Evolutionary conservation across 2,888 invertebrate genomes (phyloP), one percentile per base, ranked within the genome.

Genomic region (Dynastes tityus): DNA sequence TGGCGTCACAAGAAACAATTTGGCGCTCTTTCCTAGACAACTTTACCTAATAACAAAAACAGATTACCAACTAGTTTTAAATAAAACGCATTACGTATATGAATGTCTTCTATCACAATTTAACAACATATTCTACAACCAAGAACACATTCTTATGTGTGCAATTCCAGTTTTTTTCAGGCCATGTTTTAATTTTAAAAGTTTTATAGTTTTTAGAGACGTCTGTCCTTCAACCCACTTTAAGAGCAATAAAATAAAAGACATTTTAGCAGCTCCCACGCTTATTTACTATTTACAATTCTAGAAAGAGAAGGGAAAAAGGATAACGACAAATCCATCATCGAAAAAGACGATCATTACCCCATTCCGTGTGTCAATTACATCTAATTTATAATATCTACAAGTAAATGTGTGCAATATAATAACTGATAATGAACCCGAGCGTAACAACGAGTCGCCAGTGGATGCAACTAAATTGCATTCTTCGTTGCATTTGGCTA

Each of bases 401-500:
- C 49, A 61, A 61, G 45, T 63, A 74, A 68, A 68, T 58, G 29
- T 58, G 45, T 45, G 64, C 71, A 55, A 78, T 40, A 78, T 78
- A 78, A 78, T 78, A 73, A 78, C 78, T 64, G 78, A 78, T 78
- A 73, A 78, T 73, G 78, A 76, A 78, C 71, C 73, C 78, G 51
- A 51, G 61, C 73, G 73, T 68, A 73, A 75, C 73, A n/a, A 90
- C 80, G 90, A 89, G 83, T 77, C 81, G 79, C 82, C 81, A 77
- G 81, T 82, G 83, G 76, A 79, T 80, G 80, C 82, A 80, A 80
- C 70, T 78, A 80, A 81, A 81, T 81, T 81, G 82, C 83, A 82
- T 82, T 83, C 82, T 82, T 82, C 73, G 80, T 76, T 82, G 83
- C 83, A 82, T 82, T 82, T 82, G 84, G 83, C 82, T 82, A 83